These are phyloP conservation scores for Porphyrio hochstetteri DNA, from an alignment of 2,113 vertebrate species.

Conservation along the genomic window DNA sequence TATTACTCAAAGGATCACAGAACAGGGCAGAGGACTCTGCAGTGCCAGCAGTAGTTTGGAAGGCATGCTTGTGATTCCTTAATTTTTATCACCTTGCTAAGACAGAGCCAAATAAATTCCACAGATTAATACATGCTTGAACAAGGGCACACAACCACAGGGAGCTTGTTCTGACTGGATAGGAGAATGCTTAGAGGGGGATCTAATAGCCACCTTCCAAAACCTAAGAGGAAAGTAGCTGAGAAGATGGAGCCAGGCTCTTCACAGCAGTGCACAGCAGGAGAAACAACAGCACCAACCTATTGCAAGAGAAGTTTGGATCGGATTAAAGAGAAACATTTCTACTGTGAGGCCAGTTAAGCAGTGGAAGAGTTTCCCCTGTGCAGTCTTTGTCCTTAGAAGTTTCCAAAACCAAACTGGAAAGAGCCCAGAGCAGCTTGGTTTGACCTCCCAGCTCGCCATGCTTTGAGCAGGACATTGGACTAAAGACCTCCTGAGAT, in stretches of 20 bases:
- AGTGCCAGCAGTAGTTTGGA: not conserved
- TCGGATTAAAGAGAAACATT: not conserved
- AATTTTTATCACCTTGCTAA: not conserved
- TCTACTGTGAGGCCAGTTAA: not conserved
- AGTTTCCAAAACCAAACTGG: not conserved
- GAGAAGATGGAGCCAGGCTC: not conserved
- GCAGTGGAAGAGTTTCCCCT: not conserved
- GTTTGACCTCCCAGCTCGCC: not conserved
- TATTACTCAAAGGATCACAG: not conserved
- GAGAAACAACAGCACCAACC: not conserved
- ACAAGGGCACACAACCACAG: not conserved
- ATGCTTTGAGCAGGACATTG: not conserved
- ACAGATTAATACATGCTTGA: not conserved
- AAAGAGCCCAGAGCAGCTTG: not conserved
- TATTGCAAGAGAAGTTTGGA: not conserved
- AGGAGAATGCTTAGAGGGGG: rapidly evolving
- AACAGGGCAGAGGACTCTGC: not conserved
- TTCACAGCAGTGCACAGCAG: not conserved
- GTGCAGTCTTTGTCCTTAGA: not conserved
- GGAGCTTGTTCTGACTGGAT: not conserved
- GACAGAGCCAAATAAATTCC: not conserved
- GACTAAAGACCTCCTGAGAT: not conserved
- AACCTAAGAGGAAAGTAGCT: not conserved
- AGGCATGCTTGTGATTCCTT: not conserved
- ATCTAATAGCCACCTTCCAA: not conserved